Evolutionary conservation across 2,888 invertebrate genomes (phyloP), one percentile per base, ranked within the genome.

Genomic region (Syrphus vitripennis): DNA sequence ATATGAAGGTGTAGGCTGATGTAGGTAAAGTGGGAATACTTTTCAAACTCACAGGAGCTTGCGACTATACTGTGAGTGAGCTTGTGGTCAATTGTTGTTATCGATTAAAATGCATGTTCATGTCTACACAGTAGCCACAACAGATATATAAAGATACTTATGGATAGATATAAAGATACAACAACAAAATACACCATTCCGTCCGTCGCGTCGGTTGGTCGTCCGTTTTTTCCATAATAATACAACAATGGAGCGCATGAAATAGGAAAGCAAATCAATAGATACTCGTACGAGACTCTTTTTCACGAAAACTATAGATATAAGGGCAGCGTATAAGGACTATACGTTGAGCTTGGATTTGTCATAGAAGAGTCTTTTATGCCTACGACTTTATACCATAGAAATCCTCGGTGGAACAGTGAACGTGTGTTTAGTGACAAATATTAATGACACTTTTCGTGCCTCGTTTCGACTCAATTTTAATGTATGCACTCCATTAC

Each of bases 381-480:
- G 31, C 10, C 26, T 26, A 34, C 21, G 42, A n/a, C 5, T 7
- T 59, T 16, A 31, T 26, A 42, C 12, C 1, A 26, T 19, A 21
- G 65, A 71, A 40, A 61, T 48, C 59, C 59, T 65, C 65, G 76
- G 7, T 19, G 9, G 50, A 50, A 50, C 50, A 50, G 67, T 34
- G 57, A 78, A 79, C 86, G 87, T 86, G 88, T 90, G 91, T 89
- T 89, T 90, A 90, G 91, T 90, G 91, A 90, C 90, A 90, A 90
- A 90, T 90, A 90, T 90, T 90, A 91, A 90, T 90, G 90, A 90
- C 90, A 89, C 90, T 90, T 90, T 90, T 91, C 90, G 90, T 90
- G 87, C 88, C 89, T 88, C 83, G 77, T 84, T 84, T 77, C 72
- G 76, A 81, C 81, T 84, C 81, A 84, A 69, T 81, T 84, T 84